phyloP scores from a whole-genome alignment of 2,113 vertebrate genomes.

The Sphyrna mokarran region DNA sequence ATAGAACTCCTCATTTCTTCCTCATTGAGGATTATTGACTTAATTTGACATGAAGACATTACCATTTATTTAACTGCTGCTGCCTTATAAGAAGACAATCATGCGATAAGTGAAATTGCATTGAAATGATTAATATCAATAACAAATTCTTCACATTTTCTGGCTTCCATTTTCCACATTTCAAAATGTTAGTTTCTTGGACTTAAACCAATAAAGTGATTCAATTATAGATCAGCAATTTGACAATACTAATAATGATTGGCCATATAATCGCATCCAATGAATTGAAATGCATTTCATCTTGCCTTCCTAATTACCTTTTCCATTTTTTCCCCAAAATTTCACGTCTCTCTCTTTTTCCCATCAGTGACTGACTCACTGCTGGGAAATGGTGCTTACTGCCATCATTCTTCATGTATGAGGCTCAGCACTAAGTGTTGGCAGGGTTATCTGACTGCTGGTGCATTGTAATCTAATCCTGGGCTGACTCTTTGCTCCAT shows the following conservation, averaged over 20 bases:
- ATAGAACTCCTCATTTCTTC: not conserved
- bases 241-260: not conserved
- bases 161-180: not conserved
- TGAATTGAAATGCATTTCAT: not conserved
- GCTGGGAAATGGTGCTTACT: not conserved
- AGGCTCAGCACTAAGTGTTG: not conserved
- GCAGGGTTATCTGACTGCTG: not conserved
- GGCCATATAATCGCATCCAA: not conserved
- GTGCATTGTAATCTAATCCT: not conserved
- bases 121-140: not conserved
- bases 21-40: not conserved
- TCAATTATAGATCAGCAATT: not conserved
- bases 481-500: not conserved
- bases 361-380: not conserved
- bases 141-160: not conserved
- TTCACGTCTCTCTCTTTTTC: not conserved
- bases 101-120: not conserved
- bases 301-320: not conserved
- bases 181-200: not conserved
- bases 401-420: not conserved
- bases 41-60: not conserved
- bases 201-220: not conserved
- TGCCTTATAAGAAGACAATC: not conserved
- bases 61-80: not conserved
- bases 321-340: not conserved